Evolutionary conservation across 2,888 invertebrate species (phyloP), one percentile per base, ranked within the genome.

Genomic region (Abscondita cerata): DNA sequence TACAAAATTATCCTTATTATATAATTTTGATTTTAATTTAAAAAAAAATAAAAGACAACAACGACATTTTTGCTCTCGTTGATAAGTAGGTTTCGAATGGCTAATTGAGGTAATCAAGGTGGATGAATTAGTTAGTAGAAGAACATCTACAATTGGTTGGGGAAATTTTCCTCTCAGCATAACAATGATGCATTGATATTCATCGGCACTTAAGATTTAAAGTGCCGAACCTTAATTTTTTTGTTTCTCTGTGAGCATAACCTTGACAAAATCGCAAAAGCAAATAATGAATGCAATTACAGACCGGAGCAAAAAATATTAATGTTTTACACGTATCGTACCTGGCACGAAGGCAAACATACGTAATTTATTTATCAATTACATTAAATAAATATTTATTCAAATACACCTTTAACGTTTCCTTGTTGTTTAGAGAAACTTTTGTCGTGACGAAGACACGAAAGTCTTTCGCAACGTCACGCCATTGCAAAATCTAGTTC

Each of bases 261-360:
- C 44, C 16, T 44, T 13, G 16, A 18, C 25, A 4, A 25, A 25
- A 25, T 25, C 6, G 4, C 25, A 25, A 4, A 25, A 25, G 6
- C 44, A 44, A 18, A 44, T 44, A 18, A 9, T 44, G 9, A 18
- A 44, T 25, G 25, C 6, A 25, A 25, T 25, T 25, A 25, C 18
- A 18, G 12, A 16, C 16, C 16, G 18, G 1, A 2, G 16, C 18
- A 18, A 31, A 36, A 51, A 51, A 33, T 16, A 48, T 44, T 40
- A 20, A 46, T 46, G 44, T 46, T 52, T 58, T 36, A 51, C 51
- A 52, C 36, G 58, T 52, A 34, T 58, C 46, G 63, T 63, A 47
- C 59, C 63, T 55, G 63, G 59, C 19, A 59, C 63, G 59, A 63
- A 63, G 63, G 63, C 15, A 51, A 63, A 62, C 25, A 25, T 47